Base-by-base conservation (phyloP, 2,113 vertebrate genomes). In the Pollimyrus isidori region DNA sequence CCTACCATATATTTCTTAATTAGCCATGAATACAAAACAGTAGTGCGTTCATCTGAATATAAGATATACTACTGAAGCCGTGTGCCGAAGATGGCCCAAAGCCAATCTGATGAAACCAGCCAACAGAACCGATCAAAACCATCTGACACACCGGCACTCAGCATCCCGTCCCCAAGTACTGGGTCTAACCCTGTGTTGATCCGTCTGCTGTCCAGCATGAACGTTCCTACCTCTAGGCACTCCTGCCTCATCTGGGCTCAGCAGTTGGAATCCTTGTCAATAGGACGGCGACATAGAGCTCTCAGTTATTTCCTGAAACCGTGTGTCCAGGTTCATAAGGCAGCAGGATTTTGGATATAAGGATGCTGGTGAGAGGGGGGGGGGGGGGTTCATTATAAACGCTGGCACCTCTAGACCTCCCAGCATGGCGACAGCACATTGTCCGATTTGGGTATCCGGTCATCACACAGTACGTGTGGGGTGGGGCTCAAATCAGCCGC, bases 401-500 rank as follows among this genome's bases (percentile, higher is more conserved):
- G 21, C 80, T 84, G 42, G 80, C 39, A 23, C 21, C 80, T 48
- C 80, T 42, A 9, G 82, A 84, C 13, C 35, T 15, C 73, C 73
- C 73, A 17, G 73, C 73, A 42, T n/a, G 45, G 21, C 2, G 26
- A 10, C 48, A 53, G 49, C n/a, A 86, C 10, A 3, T 19, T 15
- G n/a, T n/a, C 49, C 6, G 85, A 50, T 30, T 52, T 7, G 26
- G 46, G 62, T 49, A 84, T 84, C 82, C 23, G 7, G 39, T 48
- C n/a, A 45, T 42, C 10, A 13, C 9, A n/a, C n/a, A 69, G 48
- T 35, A 7, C 1, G 7, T 87, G 39, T 56, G 69, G 39, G 58
- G 26, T 26, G 52, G 52, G 53, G 65, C 19, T 95, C 91, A 98
- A 91, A 98, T 98, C 88, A 98, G 96, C 94, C 97, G 95, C 89